Conservation (phyloP, 2,888 invertebrate genomes). For the Polymixis flavicincta region DNA sequence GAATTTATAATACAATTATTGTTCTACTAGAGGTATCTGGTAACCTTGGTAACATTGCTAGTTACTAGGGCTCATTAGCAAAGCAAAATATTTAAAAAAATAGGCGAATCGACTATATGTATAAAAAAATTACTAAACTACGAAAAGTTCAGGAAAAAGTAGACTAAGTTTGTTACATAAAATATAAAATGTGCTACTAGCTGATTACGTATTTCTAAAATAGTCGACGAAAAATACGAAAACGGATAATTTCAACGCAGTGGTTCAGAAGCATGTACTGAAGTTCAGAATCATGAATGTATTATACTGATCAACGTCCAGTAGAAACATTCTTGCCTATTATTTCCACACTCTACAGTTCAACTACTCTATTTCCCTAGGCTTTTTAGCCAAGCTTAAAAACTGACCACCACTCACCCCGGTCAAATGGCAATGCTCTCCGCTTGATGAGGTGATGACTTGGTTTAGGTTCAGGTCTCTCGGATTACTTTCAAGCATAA, state of each 20-base stretch:
- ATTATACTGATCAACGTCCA: not conserved
- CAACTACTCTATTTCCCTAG: too few species aligned
- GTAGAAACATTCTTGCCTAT: not conserved
- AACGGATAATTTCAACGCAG: too few species aligned
- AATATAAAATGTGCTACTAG: too few species aligned
- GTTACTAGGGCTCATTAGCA: too few species aligned
- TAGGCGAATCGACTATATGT: too few species aligned
- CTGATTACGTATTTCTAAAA: too few species aligned
- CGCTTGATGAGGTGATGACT: not conserved
- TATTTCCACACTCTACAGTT: not conserved
- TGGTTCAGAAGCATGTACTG: too few species aligned
- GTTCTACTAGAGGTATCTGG: not conserved
- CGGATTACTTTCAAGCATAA: slow-evolving; percentile 13
- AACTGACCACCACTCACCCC: not conserved
- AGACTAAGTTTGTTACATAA: too few species aligned
- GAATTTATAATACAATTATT: not conserved
- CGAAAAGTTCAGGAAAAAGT: too few species aligned
- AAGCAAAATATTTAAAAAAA: too few species aligned
- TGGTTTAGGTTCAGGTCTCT: slow-evolving; percentile 12
- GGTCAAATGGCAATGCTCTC: not conserved
- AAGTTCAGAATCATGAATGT: not conserved
- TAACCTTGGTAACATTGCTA: not conserved
- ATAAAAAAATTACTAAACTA: too few species aligned
- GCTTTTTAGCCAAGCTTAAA: not conserved
- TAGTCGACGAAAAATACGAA: too few species aligned